Conservation (phyloP, 2,888 invertebrate species). For the Orgyia antiqua region DNA sequence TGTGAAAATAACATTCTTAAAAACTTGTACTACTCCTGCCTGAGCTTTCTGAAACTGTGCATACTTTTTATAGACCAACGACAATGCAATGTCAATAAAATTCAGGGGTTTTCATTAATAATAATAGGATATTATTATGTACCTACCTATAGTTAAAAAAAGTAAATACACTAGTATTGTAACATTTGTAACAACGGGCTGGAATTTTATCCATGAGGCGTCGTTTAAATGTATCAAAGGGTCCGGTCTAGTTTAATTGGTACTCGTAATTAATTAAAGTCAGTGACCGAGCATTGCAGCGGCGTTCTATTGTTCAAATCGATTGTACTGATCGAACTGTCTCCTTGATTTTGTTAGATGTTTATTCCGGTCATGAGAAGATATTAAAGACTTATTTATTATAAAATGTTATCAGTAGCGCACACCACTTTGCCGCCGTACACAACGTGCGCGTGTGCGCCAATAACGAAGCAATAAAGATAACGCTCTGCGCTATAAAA, state of each 20-base stretch:
- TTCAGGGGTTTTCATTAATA: too few relatives aligned
- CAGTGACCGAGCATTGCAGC: constrained; percentile 40
- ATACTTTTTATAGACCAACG: too few relatives aligned
- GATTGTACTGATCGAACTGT: constrained; percentile 16
- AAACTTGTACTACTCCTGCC: too few relatives aligned
- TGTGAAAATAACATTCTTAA: too few relatives aligned
- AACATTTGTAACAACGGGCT: too few relatives aligned
- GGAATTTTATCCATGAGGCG: constrained; percentile 14
- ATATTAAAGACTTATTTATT: constrained; percentile 25
- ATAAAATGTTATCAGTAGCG: constrained; percentile 30
- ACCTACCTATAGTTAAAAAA: too few relatives aligned
- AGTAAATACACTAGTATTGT: too few relatives aligned
- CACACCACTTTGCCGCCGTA: constrained; percentile 25
- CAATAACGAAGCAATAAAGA: constrained; percentile 32
- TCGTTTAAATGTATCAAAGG: constrained; percentile 23
- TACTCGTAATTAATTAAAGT: constrained; percentile 44
- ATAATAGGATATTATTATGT: too few relatives aligned
- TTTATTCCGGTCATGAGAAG: constrained; percentile 8
- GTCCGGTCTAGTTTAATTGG: constrained; percentile 40
- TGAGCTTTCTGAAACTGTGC: too few relatives aligned
- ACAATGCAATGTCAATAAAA: too few relatives aligned
- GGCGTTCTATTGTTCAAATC: constrained; percentile 29
- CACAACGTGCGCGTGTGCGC: too few relatives aligned
- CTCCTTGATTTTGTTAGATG: constrained; percentile 13
- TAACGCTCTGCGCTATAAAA: constrained; percentile 26